These are phyloP conservation scores for Dromas ardeola DNA, from an alignment of 2,113 vertebrate species.

Conservation along the genomic window DNA sequence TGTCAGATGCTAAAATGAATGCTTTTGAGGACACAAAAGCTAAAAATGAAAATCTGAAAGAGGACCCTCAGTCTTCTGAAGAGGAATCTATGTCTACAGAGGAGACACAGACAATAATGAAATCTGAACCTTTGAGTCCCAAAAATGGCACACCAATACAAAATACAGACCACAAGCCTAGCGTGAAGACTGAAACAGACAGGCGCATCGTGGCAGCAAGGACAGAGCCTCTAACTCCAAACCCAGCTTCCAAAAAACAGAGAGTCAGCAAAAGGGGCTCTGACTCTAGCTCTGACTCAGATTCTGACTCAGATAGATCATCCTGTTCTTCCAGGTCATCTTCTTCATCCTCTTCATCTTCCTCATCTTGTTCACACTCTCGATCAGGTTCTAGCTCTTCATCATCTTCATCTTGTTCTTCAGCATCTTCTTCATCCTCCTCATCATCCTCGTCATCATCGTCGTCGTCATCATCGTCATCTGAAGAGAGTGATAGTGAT, in stretches of 20 bases:
- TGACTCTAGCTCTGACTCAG: slow-evolving; percentile 88
- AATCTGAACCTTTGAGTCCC: slow-evolving; percentile 81
- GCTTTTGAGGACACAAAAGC: slow-evolving; percentile 74
- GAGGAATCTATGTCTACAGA: slow-evolving; percentile 81
- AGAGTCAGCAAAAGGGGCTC: slow-evolving; percentile 79
- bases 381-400: slow-evolving; percentile 89
- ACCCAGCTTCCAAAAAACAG: slow-evolving; percentile 89
- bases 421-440: slow-evolving; percentile 78
- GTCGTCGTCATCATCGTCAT: slow-evolving; percentile 91
- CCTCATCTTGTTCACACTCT: slow-evolving; percentile 91
- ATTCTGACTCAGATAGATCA: slow-evolving; percentile 89
- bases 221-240: slow-evolving; percentile 93
- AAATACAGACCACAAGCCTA: slow-evolving; percentile 80
- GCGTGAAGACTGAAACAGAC: slow-evolving; percentile 72
- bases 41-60: slow-evolving; percentile 80
- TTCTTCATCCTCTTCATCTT: slow-evolving; percentile 88
- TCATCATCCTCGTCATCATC: slow-evolving; percentile 88
- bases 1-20: slow-evolving; percentile 76
- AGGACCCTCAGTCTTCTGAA: slow-evolving; percentile 83
- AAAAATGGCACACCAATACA: slow-evolving; percentile 75
- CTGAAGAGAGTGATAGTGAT: slow-evolving; percentile 92
- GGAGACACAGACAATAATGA: slow-evolving; percentile 73
- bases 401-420: slow-evolving; percentile 83
- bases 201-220: slow-evolving; percentile 93
- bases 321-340: slow-evolving; percentile 95